Conservation (phyloP, 2,113 vertebrate species). For the Peromyscus maniculatus region DNA sequence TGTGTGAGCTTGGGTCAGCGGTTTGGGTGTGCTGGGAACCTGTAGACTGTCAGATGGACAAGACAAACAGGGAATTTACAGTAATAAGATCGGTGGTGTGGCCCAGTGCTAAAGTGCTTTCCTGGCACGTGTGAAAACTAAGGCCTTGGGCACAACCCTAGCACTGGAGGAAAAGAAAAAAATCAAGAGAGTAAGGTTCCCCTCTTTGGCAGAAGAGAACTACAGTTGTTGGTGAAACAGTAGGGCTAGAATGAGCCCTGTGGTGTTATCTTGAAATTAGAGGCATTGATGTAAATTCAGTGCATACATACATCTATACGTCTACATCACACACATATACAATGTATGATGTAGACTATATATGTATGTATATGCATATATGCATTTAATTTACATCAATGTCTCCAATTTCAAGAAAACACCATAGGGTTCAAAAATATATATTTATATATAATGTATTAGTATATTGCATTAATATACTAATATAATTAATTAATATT, state of each 20-base stretch:
- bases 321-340: background rate
- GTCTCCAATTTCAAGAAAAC: too few species aligned
- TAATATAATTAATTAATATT: too few species aligned
- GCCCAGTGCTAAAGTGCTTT: background rate
- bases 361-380: background rate
- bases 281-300: background rate
- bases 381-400: too few species aligned
- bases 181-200: background rate
- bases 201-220: background rate
- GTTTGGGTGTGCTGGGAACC: too few species aligned
- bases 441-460: too few species aligned
- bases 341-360: too few species aligned
- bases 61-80: background rate
- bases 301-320: background rate
- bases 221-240: background rate
- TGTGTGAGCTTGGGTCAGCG: background rate
- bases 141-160: background rate
- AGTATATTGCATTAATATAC: too few species aligned
- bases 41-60: background rate
- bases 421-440: too few species aligned
- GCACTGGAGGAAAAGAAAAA: background rate
- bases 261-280: background rate
- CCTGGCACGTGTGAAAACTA: background rate
- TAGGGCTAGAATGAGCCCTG: background rate
- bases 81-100: background rate